phyloP scores from a whole-genome alignment of 1,140 invertebrate genomes.

The Colletes gigas region DNA sequence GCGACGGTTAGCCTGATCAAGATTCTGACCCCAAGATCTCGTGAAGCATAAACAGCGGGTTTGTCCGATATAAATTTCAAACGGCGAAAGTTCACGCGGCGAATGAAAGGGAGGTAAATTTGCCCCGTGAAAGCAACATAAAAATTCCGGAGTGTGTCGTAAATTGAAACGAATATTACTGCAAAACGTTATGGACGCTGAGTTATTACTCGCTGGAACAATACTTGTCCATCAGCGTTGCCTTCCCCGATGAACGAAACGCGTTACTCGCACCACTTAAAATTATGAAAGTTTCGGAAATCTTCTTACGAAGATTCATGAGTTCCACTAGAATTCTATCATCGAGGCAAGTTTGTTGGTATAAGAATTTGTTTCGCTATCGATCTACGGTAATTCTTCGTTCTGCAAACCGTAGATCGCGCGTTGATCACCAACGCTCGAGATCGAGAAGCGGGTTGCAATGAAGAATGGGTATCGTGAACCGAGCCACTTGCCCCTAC shows the following conservation, averaged over 20 bases:
- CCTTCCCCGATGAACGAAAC: not conserved
- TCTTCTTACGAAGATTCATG: no score
- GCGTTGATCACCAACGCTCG: not conserved
- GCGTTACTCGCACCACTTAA: not conserved
- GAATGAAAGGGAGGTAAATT: not conserved
- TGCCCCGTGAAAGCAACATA: not conserved
- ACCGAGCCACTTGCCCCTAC: no score
- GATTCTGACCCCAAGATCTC: not conserved
- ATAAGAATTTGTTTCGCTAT: no score
- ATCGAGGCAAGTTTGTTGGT: no score
- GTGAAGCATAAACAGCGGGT: not conserved
- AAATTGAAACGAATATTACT: slow-evolving; percentile 28
- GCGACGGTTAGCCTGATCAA: not conserved
- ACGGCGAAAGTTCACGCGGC: not conserved
- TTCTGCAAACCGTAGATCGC: no score
- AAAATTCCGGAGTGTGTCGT: slow-evolving; percentile 1
- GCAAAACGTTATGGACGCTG: not conserved
- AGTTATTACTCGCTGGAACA: not conserved
- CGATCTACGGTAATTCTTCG: no score
- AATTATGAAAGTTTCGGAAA: no score
- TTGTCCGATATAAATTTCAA: slow-evolving; percentile 6
- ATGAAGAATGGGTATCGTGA: no score
- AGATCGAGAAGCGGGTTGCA: no score
- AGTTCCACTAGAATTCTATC: no score
- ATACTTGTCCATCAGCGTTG: not conserved